Evolutionary conservation across 2,888 invertebrate species (phyloP), one percentile per base, ranked within the genome.

Genomic region (Tanypteryx hageni): DNA sequence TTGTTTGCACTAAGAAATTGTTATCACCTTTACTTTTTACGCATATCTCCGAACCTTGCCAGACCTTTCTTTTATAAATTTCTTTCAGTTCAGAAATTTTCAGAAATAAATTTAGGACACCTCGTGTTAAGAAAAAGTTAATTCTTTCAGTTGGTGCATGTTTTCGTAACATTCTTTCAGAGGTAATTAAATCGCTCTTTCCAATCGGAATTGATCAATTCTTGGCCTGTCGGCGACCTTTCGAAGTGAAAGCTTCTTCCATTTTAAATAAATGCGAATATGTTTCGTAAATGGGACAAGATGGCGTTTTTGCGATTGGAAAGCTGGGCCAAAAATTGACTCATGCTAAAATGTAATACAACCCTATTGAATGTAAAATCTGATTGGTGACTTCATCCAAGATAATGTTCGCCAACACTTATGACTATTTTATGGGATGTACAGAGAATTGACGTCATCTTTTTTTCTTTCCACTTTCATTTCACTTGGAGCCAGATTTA

Each of bases 371-470:
- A 76, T 76, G 22, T 13, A 76, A 27, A 27, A 27, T 27, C 13
- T 27, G 22, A 4, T 22, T 13, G 11, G 27, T 76, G 76, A 76
- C 68, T 18, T 68, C 68, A 68, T 22, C 68, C 44, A 44, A 44
- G 1, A 44, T 5, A 22, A 4, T 1, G 68, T 0, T 76, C 76
- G 11, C 27, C 10, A 76, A 76, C 22, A 13, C 76, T 27, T 18
- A 27, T 22, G 27, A 22, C 22, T 7, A 76, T 76, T 76, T 76
- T 13, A 27, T 27, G 76, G 10, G 76, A 76, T 76, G 76, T 18
- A 27, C 27, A 76, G 76, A 76, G 18, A 27, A 76, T 76, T 27
- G 76, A 76, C 76, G 76, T 76, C 76, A 76, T 22, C 76, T 76
- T 13, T 13, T 76, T 44, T 76, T 76, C 27, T 76, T 9, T 76